phyloP scores from a whole-genome alignment of 2,113 vertebrate genomes.

The Melanotaenia duboulayi region DNA sequence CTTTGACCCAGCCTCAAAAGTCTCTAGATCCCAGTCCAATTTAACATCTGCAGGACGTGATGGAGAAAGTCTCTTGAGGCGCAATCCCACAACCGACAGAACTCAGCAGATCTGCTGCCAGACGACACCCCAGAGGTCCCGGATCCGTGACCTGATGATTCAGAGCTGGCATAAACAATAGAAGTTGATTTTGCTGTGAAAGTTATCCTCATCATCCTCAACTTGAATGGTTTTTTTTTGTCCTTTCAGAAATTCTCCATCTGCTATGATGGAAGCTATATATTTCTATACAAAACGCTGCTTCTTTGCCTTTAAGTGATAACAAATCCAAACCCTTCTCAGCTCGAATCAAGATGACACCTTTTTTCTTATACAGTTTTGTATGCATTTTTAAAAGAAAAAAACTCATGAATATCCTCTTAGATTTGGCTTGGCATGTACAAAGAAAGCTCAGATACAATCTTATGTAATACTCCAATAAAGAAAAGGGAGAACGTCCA shows the following conservation, averaged over 20 bases:
- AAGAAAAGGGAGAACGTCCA: conserved; percentile 47
- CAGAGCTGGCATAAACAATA: not conserved
- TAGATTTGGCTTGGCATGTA: conserved; percentile 29
- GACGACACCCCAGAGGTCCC: not conserved
- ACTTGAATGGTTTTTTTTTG: not conserved
- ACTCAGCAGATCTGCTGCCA: not conserved
- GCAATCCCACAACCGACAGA: not conserved
- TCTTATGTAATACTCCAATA: conserved; percentile 47
- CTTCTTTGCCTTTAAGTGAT: conserved; percentile 7
- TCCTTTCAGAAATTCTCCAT: not conserved
- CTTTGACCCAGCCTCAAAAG: not conserved
- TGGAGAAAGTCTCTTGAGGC: not conserved
- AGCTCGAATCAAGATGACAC: conserved; percentile 24
- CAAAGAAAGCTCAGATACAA: conserved; percentile 33
- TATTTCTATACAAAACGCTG: not conserved
- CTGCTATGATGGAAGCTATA: too few species aligned
- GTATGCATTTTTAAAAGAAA: conserved; percentile 1
- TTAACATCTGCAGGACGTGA: not conserved
- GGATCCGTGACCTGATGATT: not conserved
- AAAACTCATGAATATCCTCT: conserved; percentile 19
- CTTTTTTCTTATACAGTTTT: conserved; percentile 15
- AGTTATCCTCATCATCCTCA: not conserved
- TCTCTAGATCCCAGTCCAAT: not conserved
- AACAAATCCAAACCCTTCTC: conserved; percentile 16
- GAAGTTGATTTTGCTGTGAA: not conserved